Percentiles rank a stretch among this genome's conserved stretches.
Conservation (phyloP, 1,140 invertebrate species). For the Euura lappo region DNA sequence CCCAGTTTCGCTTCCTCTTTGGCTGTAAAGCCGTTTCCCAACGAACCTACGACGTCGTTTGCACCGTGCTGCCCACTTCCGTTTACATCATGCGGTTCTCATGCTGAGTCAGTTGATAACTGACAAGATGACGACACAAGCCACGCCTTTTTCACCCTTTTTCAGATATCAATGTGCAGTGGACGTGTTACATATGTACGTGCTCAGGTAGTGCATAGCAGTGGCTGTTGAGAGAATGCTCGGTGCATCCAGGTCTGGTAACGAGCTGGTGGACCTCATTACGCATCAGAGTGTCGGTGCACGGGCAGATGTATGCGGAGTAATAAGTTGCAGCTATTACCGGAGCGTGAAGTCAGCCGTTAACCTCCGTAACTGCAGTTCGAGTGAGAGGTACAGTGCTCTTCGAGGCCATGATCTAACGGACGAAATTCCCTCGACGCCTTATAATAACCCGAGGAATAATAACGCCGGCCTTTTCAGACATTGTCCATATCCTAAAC, state of each 20-base stretch:
- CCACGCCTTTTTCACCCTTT: too few species aligned
- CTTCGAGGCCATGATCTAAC: not conserved
- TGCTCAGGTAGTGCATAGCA: not conserved
- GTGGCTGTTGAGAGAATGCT: not conserved
- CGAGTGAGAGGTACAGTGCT: not conserved
- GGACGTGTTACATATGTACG: not conserved
- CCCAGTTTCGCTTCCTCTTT: not conserved
- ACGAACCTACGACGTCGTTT: not conserved
- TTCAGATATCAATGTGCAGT: too few species aligned
- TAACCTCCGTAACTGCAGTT: not conserved
- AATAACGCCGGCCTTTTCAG: not conserved
- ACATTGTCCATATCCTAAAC: not conserved
- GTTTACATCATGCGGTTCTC: not conserved
- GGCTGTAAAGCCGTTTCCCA: not conserved
- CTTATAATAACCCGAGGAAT: not conserved
- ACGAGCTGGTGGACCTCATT: conserved; percentile 6
- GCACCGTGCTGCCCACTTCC: not conserved
- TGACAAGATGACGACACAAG: too few species aligned
- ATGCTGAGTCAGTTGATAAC: not conserved
- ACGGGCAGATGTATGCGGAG: not conserved
- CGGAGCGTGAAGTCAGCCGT: not conserved
- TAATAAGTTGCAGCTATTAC: conserved; percentile 12
- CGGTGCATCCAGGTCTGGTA: not conserved
- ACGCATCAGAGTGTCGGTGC: not conserved
- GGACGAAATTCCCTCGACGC: not conserved